Base-by-base conservation (phyloP, 2,888 invertebrate species). In the Bombyx huttoni region DNA sequence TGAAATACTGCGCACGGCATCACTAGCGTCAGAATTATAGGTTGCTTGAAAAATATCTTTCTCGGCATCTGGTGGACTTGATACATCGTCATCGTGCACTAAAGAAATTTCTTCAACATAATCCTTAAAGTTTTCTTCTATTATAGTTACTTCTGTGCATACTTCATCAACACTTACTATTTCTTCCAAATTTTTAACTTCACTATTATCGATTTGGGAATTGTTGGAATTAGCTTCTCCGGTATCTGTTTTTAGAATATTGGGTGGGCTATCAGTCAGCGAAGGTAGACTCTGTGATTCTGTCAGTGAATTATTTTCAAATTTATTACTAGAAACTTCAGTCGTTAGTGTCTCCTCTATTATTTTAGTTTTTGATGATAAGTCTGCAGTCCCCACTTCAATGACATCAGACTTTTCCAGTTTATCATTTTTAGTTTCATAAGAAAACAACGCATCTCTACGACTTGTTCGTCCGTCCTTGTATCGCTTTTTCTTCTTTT, bases 401-500 rank as follows among this genome's bases (percentile, higher is more conserved):
- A 55, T 51, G 12, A 68, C 58, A 53, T 57, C 55, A 53, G 73
- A 55, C 51, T 49, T 62, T 46, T 75, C 73, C 34, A 75, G 54
- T 68, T 74, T 83, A 45, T 75, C 74, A 34, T 60, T 52, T 63
- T 90, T 90, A 50, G 90, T 90, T 58, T 90, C 91, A 58, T 90
- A 91, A 57, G 91, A 91, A 68, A 92, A 91, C 68, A 93, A 92
- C 64, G 92, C 91, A 56, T 92, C 91, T 68, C 91, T 91, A 46
- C 93, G 91, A 65, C 90, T 91, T 59, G 92, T 91, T 58, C 92
- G 91, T 56, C 95, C 95, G 64, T 95, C 95, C 72, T 93, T 94
- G 52, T 92, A 94, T 69, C 93, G 94, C 75, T 95, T 96, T 64
- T 94, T 92, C 75, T 95, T 96, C 81, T 96, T 96, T 78, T 94